Evolutionary conservation across 2,113 vertebrate genomes (phyloP).

Genomic region (Oceanodroma tethys): DNA sequence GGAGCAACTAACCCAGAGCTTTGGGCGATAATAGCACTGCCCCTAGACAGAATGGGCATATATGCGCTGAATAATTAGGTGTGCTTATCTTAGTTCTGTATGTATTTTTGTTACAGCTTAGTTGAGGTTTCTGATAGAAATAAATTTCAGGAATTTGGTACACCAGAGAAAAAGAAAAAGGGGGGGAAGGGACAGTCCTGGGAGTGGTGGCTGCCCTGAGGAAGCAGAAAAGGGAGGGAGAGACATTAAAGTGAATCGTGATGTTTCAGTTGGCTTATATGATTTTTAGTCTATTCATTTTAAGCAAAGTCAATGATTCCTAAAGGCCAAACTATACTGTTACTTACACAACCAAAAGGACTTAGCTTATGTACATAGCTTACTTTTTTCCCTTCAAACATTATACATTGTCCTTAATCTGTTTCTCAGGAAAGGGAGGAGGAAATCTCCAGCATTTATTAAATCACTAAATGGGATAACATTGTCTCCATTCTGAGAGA

Average conservation of each 20-base stretch:
- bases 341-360: background rate
- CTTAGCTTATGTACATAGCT: background rate
- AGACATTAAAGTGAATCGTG: background rate
- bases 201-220: background rate
- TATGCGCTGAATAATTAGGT: background rate
- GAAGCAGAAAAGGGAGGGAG: background rate
- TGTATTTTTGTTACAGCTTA: background rate
- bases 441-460: constrained; percentile 4
- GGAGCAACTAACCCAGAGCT: background rate
- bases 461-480: background rate
- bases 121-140: background rate
- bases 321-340: background rate
- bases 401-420: background rate
- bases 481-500: background rate
- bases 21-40: background rate
- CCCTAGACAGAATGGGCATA: background rate
- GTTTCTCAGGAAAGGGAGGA: background rate
- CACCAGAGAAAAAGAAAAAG: background rate
- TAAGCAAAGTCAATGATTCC: background rate
- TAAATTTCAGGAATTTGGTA: background rate
- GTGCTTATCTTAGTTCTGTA: background rate
- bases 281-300: background rate
- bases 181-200: background rate
- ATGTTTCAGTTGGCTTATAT: background rate
- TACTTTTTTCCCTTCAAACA: background rate